phyloP scores from a whole-genome alignment of 2,113 vertebrate genomes.

The Cheirogaleus medius region DNA sequence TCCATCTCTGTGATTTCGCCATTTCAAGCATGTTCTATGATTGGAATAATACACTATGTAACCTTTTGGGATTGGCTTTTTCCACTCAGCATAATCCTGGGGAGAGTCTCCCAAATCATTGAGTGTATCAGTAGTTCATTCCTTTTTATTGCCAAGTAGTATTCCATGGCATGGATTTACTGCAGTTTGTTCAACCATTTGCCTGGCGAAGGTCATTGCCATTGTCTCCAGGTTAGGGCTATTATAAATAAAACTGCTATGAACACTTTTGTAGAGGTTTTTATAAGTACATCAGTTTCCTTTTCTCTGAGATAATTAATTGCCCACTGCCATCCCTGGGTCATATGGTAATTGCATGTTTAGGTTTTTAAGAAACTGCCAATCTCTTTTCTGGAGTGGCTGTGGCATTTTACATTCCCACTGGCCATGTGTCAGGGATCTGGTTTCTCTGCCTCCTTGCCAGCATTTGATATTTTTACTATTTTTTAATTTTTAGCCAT shows the following conservation, averaged over 20 bases:
- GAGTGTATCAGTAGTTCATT: background rate
- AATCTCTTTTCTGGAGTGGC: background rate
- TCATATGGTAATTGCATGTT: no score
- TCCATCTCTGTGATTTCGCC: background rate
- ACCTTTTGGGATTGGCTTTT: background rate
- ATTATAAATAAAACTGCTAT: background rate
- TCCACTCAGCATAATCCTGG: background rate
- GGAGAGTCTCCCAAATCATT: background rate
- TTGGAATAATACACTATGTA: background rate
- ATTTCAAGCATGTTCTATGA: background rate
- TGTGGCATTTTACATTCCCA: background rate
- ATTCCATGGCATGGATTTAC: no score
- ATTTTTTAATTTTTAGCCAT: background rate
- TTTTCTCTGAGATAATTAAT: background rate
- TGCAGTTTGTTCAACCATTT: no score
- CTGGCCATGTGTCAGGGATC: no score
- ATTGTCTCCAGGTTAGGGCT: background rate
- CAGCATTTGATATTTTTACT: background rate
- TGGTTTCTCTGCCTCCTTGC: background rate
- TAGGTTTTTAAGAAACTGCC: background rate
- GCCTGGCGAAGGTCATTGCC: no score
- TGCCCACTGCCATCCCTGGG: fast-evolving
- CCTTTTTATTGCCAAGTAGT: background rate
- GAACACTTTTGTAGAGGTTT: background rate
- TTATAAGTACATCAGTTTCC: no score